Evolutionary conservation across 2,797 vertebrate genomes (phyloP), one percentile per base, ranked within the genome.

Genomic region (Myotis findleyi): DNA sequence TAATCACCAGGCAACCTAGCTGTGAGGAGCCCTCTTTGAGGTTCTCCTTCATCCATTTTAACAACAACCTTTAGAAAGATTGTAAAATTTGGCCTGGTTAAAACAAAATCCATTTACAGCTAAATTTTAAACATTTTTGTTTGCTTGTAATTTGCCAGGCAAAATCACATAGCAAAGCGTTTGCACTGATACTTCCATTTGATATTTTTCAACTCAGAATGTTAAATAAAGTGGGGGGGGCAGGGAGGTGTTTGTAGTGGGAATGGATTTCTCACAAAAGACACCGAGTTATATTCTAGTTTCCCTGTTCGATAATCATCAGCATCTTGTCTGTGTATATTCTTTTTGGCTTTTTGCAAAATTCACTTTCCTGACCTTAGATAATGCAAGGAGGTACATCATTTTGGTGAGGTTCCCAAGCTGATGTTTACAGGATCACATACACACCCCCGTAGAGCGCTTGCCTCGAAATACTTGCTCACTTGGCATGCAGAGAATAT

Each of bases 131-230:
- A 36, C 9, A 27, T 69, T 87, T 69, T 91, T 68, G 3, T 88
- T 55, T 36, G 14, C 57, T 66, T 55, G 20, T 57, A 36, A 36
- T 76, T 72, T 69, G 27, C 14, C 38, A 92, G 10, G n/a, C 18
- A 49, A 49, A 83, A 95, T 38, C 36, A 82, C 38, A 44, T 9
- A 84, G 49, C 59, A 87, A 82, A 51, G 49, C 1, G 0, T 91
- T 79, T 75, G n/a, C 17, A n/a, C 12, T 57, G 11, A 77, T 89
- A 73, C 33, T 84, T 27, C 9, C 33, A 38, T 53, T 36, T 49
- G 51, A 23, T 85, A 85, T 18, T 88, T 92, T 93, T 85, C 55
- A 95, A 68, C 30, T 83, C 14, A 75, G 90, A 94, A 49, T 68
- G 25, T 88, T 68, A 13, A 64, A 72, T 69, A 51, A 62, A 36